phyloP scores from a whole-genome alignment of 2,113 vertebrate species.

The Amphilophus citrinellus region DNA sequence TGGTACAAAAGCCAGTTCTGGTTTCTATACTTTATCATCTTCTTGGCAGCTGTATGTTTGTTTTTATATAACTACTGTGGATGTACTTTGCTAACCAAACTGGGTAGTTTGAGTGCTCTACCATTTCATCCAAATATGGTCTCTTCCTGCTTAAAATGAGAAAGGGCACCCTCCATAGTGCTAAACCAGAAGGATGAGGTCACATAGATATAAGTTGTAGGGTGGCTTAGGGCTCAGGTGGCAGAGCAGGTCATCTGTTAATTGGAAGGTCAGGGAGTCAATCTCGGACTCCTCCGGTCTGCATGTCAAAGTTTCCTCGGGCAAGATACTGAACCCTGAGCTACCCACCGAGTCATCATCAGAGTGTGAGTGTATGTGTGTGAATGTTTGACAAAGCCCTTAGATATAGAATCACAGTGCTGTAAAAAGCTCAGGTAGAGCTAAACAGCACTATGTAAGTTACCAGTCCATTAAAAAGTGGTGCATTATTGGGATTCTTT shows the following conservation, averaged over 20 bases:
- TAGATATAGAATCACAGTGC: too few relatives aligned
- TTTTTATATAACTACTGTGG: too few relatives aligned
- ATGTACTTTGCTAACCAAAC: too few relatives aligned
- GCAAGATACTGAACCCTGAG: background rate
- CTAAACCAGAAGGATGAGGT: background rate
- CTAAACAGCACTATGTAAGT: background rate
- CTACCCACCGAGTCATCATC: too few relatives aligned
- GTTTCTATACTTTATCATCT: background rate
- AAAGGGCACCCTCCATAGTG: background rate
- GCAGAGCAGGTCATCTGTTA: background rate
- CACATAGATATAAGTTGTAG: background rate
- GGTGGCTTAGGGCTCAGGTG: background rate
- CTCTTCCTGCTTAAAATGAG: background rate
- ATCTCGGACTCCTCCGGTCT: background rate
- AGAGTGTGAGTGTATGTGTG: background rate
- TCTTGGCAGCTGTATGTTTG: background rate
- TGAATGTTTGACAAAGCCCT: too few relatives aligned
- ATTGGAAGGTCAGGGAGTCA: background rate
- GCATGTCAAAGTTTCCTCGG: background rate
- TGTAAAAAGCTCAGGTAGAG: background rate
- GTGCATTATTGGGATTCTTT: background rate
- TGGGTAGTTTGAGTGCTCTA: too few relatives aligned
- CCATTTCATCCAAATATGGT: background rate
- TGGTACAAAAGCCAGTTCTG: background rate
- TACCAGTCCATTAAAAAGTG: background rate